Conservation (phyloP, 2,888 invertebrate species). For the Meteorus colon region DNA sequence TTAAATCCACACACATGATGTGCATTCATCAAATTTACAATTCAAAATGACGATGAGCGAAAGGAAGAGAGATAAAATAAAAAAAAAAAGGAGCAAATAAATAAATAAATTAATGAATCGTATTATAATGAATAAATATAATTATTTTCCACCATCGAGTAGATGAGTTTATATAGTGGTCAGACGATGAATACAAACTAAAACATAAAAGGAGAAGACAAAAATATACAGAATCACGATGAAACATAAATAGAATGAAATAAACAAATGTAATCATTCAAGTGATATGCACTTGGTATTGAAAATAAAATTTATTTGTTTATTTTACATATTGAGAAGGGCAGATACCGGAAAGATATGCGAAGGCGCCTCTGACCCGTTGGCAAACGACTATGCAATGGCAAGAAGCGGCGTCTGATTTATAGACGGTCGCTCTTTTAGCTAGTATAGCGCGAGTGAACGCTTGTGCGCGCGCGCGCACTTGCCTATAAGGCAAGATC, state of each 20-base stretch:
- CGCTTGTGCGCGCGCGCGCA: conserved; percentile 47
- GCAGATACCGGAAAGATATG: conserved; percentile 42
- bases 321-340: conserved; percentile 28
- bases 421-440: conserved; percentile 58
- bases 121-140: background rate
- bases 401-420: conserved; percentile 68
- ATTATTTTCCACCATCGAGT: conserved; percentile 3
- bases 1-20: conserved; percentile 11
- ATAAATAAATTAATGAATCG: background rate
- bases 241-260: background rate
- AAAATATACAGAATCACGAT: background rate
- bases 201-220: background rate
- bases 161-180: conserved; percentile 2
- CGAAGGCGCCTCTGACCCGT: conserved; percentile 41
- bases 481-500: conserved; percentile 56
- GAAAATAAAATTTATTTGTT: conserved; percentile 28
- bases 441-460: conserved; percentile 2
- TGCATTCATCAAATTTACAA: background rate
- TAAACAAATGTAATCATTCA: conserved; percentile 10
- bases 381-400: conserved; percentile 62
- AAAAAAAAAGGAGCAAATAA: background rate
- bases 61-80: conserved; percentile 27
- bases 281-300: conserved; percentile 16
- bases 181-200: background rate
- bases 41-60: background rate